These are phyloP conservation scores for Dufourea novaeangliae DNA, from an alignment of 1,140 invertebrate species.

Conservation along the genomic window DNA sequence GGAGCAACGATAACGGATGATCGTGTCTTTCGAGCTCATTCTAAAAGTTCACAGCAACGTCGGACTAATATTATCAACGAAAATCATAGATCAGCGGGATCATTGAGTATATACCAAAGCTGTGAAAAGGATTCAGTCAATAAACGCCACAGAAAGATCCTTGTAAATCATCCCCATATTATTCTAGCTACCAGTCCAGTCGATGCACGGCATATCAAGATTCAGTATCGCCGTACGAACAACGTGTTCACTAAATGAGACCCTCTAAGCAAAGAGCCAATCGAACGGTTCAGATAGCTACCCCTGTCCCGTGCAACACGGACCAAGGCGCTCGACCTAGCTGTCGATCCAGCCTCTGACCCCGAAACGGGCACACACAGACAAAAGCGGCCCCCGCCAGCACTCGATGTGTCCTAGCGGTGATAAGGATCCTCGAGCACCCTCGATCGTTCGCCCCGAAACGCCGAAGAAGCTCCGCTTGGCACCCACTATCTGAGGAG, in stretches of 20 bases:
- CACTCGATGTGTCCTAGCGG: slow-evolving; percentile 60
- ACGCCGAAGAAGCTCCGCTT: slow-evolving; percentile 49
- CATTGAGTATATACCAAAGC: background rate
- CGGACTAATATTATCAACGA: slow-evolving; percentile 13
- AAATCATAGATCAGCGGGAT: background rate
- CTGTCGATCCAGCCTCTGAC: slow-evolving; percentile 25
- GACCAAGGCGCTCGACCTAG: slow-evolving; percentile 8
- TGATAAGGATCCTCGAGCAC: slow-evolving; percentile 51
- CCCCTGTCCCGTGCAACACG: background rate
- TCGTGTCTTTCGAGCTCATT: background rate
- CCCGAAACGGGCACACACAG: slow-evolving; percentile 14
- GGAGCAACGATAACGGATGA: slow-evolving; percentile 37
- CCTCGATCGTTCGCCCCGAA: slow-evolving; percentile 37
- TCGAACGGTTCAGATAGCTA: slow-evolving; percentile 15
- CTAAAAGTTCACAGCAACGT: background rate
- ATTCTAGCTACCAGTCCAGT: background rate
- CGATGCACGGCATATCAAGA: background rate
- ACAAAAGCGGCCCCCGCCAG: slow-evolving; percentile 43
- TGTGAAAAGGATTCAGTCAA: background rate
- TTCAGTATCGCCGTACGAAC: background rate
- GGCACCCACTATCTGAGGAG: slow-evolving; percentile 45
- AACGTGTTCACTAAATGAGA: slow-evolving; percentile 29
- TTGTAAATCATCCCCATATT: background rate
- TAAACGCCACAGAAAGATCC: too few species aligned
- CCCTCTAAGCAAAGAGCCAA: background rate